phyloP scores from a whole-genome alignment of 2,797 vertebrate species.

The Melanogrammus aeglefinus region DNA sequence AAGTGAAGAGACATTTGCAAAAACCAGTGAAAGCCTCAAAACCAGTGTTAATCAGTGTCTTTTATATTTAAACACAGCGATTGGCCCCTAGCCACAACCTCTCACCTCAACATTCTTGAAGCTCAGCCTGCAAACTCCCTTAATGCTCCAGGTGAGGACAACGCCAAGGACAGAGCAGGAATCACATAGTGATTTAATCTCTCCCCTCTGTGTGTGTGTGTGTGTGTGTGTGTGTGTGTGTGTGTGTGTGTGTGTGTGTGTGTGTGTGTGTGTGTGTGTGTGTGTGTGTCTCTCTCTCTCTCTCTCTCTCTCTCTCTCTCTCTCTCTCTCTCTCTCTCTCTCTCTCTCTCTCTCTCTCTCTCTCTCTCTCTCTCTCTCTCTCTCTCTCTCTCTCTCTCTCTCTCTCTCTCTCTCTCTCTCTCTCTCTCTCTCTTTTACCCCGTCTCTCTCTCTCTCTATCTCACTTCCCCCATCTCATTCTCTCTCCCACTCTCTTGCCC shows the following conservation, averaged over 20 bases:
- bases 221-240: no score
- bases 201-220: neutral
- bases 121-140: constrained; percentile 61
- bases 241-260: no score
- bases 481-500: constrained; percentile 12
- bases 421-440: no score
- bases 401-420: no score
- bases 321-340: no score
- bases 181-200: constrained; percentile 74
- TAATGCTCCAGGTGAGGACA: constrained; percentile 59
- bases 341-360: neutral
- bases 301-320: no score
- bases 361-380: no score
- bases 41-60: constrained; percentile 60
- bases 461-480: neutral
- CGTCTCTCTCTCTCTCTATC: neutral
- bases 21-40: neutral
- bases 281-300: no score
- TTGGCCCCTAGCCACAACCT: constrained; percentile 54
- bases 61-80: constrained; percentile 50
- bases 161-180: constrained; percentile 66
- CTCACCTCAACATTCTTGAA: constrained; percentile 58
- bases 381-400: no score
- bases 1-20: no score
- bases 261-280: no score